Evolutionary conservation across 2,797 vertebrate species (phyloP), one percentile per base, ranked within the genome.

Genomic region (Natrix natrix): DNA sequence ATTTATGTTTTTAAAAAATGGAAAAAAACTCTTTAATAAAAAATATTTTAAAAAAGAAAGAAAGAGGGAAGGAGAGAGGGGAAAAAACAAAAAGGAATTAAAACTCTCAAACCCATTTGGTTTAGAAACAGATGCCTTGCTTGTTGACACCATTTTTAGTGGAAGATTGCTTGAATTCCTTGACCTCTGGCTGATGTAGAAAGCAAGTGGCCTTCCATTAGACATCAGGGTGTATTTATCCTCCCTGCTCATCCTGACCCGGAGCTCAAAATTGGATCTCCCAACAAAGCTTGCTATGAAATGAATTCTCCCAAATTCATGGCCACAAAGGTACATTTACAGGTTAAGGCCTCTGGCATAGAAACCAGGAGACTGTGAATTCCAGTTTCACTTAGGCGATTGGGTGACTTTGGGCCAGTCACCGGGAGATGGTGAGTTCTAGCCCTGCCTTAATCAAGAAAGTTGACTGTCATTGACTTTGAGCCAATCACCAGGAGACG

Each of bases 141-240:
- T 91, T 69, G 89, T 87, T 66, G 1, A 96, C 96, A 96, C 92
- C 93, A 92, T 96, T 96, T 96, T 97, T 96, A 97, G 96, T 96
- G 95, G 94, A 95, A 97, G 96, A 94, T 95, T 94, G 89, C 93
- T 95, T 95, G 96, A 96, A 95, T 95, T 93, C 96, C 96, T 95
- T 1, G 90, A 95, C 92, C 54, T 92, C 94, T 95, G 94, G 92
- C 89, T 97, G 94, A 94, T 74, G 66, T 95, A 95, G 94, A 95
- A 93, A 92, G 91, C 59, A 87, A 86, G 93, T 86, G 91, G 91
- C 87, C 86, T 88, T 92, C 93, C 91, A 87, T 91, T 48, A 74
- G 26, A n/a, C 14, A n/a, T 10, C 2, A 0, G 11, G 16, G 24
- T 26, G 43, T 66, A 57, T 63, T 90, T 69, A 52, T 1, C 14